A percentile compares a stretch with the other conserved stretches of the same genome.
These are phyloP conservation scores for Hemibagrus guttatus DNA, from an alignment of 2,797 vertebrate genomes.

Conservation along the genomic window DNA sequence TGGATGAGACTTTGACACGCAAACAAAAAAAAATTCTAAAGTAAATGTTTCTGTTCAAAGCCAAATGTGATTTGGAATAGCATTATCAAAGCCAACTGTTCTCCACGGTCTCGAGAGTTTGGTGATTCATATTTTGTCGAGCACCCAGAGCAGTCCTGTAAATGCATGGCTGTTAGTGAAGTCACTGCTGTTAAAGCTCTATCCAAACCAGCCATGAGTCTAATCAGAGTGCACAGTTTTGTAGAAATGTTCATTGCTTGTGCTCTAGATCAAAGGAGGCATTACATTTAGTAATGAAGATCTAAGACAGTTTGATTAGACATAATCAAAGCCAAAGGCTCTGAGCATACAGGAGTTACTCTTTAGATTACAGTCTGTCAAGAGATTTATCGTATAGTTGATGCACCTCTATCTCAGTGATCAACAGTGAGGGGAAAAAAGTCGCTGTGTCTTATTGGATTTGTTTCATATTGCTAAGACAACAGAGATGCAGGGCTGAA, in stretches of 20 bases:
- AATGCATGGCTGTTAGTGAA: constrained; percentile 42
- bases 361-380: constrained; percentile 43
- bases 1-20: constrained; percentile 77
- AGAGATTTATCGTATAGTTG: constrained; percentile 36
- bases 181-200: constrained; percentile 40
- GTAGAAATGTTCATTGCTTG: constrained; percentile 38
- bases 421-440: constrained; percentile 27
- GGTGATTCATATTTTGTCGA: constrained; percentile 57
- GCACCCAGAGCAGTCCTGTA: constrained; percentile 47
- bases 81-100: constrained; percentile 63
- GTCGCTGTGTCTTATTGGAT: constrained; percentile 26
- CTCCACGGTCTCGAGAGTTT: constrained; percentile 47
- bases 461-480: constrained; percentile 40
- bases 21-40: constrained; percentile 63
- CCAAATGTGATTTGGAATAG: constrained; percentile 59
- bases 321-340: constrained; percentile 48
- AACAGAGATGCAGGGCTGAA: constrained; percentile 27
- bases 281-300: constrained; percentile 39
- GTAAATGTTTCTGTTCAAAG: constrained; percentile 60
- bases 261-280: constrained; percentile 47
- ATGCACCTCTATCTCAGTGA: constrained; percentile 18
- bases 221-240: constrained; percentile 44
- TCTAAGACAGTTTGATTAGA: constrained; percentile 39
- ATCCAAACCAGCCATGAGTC: constrained; percentile 36
- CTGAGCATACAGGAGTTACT: constrained; percentile 45